Conservation (phyloP, 1,140 invertebrate genomes). For the Glomeris maerens region DNA sequence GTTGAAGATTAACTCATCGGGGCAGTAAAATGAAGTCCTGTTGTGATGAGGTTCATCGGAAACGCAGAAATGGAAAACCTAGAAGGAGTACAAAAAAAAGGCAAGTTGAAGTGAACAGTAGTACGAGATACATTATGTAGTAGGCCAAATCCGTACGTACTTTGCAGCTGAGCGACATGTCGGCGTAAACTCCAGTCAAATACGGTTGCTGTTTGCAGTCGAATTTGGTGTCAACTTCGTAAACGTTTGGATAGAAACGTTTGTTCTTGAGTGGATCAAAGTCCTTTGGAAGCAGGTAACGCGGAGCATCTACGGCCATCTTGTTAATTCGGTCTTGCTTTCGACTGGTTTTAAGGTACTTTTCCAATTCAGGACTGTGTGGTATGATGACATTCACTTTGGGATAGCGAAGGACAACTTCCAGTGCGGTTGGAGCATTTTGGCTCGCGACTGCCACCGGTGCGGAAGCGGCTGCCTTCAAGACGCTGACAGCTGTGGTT, state of each 20-base stretch:
- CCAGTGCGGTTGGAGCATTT: background rate
- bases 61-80: slow-evolving; percentile 1
- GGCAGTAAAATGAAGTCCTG: slow-evolving; percentile 3
- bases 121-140: background rate
- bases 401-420: background rate
- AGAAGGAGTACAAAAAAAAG: background rate
- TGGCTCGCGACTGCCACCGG: background rate
- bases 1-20: background rate
- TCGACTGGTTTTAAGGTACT: no score
- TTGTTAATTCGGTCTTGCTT: no score
- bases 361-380: no score
- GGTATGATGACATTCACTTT: slow-evolving; percentile 1
- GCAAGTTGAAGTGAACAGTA: background rate
- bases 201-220: background rate
- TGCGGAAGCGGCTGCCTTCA: background rate
- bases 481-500: background rate
- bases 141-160: background rate
- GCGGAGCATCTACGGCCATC: slow-evolving; percentile 1
- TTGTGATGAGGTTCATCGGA: background rate
- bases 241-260: background rate
- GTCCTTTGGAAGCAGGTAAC: background rate
- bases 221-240: slow-evolving; percentile 2
- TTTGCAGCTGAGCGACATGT: slow-evolving; percentile 2
- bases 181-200: background rate
- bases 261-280: background rate